Percentiles rank a stretch among this genome's conserved stretches.
These are phyloP conservation scores for Calliopsis andreniformis DNA, from an alignment of 1,140 invertebrate genomes.

Conservation along the genomic window DNA sequence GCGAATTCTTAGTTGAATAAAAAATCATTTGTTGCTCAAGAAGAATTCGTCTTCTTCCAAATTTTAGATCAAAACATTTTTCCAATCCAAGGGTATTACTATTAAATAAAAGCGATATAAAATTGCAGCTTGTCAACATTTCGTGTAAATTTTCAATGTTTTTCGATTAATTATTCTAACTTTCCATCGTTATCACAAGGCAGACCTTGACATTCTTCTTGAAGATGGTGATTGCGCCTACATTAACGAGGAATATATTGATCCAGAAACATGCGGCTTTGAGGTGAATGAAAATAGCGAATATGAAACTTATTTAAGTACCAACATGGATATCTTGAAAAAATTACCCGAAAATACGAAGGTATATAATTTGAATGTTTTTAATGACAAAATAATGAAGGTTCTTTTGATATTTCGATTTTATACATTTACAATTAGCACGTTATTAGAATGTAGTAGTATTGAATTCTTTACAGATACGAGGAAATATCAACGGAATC, in stretches of 20 bases:
- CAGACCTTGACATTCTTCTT: background rate
- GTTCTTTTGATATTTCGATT: background rate
- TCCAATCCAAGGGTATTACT: too few species aligned
- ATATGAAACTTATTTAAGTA: background rate
- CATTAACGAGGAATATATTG: background rate
- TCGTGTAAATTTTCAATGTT: background rate
- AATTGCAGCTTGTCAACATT: background rate
- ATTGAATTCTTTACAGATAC: background rate
- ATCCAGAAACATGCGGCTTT: background rate
- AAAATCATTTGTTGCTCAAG: too few species aligned
- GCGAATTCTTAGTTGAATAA: too few species aligned
- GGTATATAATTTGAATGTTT: background rate
- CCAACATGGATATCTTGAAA: background rate
- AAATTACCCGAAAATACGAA: too few species aligned
- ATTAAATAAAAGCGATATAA: too few species aligned
- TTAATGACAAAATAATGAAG: background rate
- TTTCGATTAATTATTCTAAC: background rate
- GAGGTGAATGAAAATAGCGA: background rate
- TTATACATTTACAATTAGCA: background rate
- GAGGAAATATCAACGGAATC: background rate
- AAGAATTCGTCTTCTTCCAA: too few species aligned
- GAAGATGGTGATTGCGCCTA: background rate
- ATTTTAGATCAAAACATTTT: too few species aligned
- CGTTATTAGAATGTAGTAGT: background rate
- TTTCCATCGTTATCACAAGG: background rate